Evolutionary conservation across 2,113 vertebrate genomes (phyloP).

Genomic region (Euleptes europaea): DNA sequence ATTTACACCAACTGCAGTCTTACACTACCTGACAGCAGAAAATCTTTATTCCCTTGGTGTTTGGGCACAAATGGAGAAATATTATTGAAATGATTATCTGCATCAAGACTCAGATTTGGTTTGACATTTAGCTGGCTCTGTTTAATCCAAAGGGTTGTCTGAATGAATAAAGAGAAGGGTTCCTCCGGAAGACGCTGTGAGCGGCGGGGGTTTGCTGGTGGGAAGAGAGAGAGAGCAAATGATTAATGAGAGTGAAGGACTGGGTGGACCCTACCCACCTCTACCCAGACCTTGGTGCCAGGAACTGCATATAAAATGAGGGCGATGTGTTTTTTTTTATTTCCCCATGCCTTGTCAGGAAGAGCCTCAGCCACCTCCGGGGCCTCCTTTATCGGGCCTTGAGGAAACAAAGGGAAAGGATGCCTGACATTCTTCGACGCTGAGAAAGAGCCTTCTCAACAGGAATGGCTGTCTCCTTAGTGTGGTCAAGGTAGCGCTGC

Average conservation of each 20-base stretch:
- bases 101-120: slow-evolving; percentile 99
- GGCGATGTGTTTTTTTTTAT: slow-evolving; percentile 57
- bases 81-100: slow-evolving; percentile 99
- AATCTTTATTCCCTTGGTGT: slow-evolving; percentile 99
- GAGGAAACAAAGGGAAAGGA: slow-evolving; percentile 58
- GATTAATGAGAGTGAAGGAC: slow-evolving; percentile 99
- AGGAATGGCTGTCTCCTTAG: neutral
- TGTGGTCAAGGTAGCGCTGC: neutral
- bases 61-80: slow-evolving; percentile 99
- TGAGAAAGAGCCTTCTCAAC: slow-evolving; percentile 13
- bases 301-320: slow-evolving; percentile 90
- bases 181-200: slow-evolving; percentile 93
- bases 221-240: slow-evolving; percentile 79
- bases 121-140: slow-evolving; percentile 99
- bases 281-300: slow-evolving; percentile 94
- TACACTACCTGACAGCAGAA: slow-evolving; percentile 99
- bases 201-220: slow-evolving; percentile 65
- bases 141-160: slow-evolving; percentile 99
- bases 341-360: slow-evolving; percentile 73
- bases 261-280: slow-evolving; percentile 96
- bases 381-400: slow-evolving; percentile 56
- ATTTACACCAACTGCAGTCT: slow-evolving; percentile 99
- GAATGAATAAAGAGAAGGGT: slow-evolving; percentile 96
- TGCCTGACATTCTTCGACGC: neutral
- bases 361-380: slow-evolving; percentile 49